Percentiles rank a stretch among this genome's conserved stretches.
These are phyloP conservation scores for Pangasianodon hypophthalmus DNA, from an alignment of 2,113 vertebrate species.

Conservation along the genomic window DNA sequence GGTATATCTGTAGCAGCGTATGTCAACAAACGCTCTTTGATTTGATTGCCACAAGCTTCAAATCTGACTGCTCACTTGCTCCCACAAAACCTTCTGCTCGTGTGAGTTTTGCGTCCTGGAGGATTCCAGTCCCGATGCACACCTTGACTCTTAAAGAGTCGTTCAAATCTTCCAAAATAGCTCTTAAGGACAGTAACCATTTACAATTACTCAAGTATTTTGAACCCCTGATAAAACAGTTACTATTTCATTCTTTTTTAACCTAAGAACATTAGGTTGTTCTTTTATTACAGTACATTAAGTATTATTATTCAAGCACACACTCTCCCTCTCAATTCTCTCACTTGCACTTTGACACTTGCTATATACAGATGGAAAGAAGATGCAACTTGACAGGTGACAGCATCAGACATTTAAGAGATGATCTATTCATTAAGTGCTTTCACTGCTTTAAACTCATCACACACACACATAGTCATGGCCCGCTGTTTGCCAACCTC, in stretches of 20 bases:
- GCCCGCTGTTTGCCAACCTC: not conserved
- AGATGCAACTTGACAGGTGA: not conserved
- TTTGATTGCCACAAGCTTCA: not conserved
- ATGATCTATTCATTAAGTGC: constrained; percentile 3
- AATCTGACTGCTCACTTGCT: not conserved
- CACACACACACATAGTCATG: not conserved
- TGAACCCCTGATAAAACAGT: not conserved
- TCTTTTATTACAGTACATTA: not conserved
- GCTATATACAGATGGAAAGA: not conserved
- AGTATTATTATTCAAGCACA: not conserved
- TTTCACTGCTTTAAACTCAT: constrained; percentile 5
- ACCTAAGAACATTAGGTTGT: not conserved
- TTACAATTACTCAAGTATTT: not conserved
- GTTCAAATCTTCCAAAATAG: not conserved
- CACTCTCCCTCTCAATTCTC: not conserved
- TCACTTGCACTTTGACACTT: not conserved
- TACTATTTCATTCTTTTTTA: not conserved
- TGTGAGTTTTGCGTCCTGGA: not conserved
- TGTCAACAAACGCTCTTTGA: not conserved
- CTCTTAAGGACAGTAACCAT: not conserved
- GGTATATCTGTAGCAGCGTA: not conserved
- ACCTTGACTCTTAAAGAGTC: not conserved
- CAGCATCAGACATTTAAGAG: not conserved
- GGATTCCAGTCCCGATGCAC: not conserved
- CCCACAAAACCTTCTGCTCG: not conserved